A percentile compares a stretch with the other conserved stretches of the same genome.
phyloP scores from a whole-genome alignment of 2,113 vertebrate species.

The Calyptommatus sinebrachiatus region DNA sequence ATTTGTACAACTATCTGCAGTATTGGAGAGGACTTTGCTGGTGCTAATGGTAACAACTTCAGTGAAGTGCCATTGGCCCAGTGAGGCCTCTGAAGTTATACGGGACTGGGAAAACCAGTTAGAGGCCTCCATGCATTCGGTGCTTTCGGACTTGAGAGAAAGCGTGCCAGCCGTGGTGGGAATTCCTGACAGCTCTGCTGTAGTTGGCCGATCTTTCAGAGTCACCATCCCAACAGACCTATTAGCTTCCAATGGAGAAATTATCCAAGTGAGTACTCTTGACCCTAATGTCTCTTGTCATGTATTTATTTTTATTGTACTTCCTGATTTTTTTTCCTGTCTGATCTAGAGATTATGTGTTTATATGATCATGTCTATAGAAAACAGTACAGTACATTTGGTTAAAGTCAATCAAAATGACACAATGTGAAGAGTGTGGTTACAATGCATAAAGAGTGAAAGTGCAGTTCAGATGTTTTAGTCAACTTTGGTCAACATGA shows the following conservation, averaged over 20 bases:
- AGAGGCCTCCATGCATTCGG: slow-evolving; percentile 87
- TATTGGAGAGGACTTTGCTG: slow-evolving; percentile 70
- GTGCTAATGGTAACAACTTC: slow-evolving; percentile 68
- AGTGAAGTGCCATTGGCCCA: slow-evolving; percentile 63
- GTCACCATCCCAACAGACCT: slow-evolving; percentile 76
- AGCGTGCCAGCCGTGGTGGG: slow-evolving; percentile 68
- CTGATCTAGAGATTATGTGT: background rate
- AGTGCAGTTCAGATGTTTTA: no score
- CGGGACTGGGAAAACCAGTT: slow-evolving; percentile 79
- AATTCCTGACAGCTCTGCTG: slow-evolving; percentile 81
- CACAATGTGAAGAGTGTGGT: no score
- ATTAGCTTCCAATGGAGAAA: slow-evolving; percentile 69
- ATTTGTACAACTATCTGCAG: slow-evolving; percentile 52
- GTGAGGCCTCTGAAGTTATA: slow-evolving; percentile 66
- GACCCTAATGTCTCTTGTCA: background rate
- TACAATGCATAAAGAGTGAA: no score
- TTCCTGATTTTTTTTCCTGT: background rate
- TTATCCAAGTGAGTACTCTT: slow-evolving; percentile 75
- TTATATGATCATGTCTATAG: background rate
- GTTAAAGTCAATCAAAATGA: background rate
- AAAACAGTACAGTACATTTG: background rate
- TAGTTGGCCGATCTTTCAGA: slow-evolving; percentile 82
- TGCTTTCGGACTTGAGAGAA: slow-evolving; percentile 76
- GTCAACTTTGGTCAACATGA: no score
- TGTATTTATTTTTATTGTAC: background rate